These are phyloP conservation scores for Sterna hirundo DNA, from an alignment of 2,113 vertebrate genomes.

Conservation along the genomic window DNA sequence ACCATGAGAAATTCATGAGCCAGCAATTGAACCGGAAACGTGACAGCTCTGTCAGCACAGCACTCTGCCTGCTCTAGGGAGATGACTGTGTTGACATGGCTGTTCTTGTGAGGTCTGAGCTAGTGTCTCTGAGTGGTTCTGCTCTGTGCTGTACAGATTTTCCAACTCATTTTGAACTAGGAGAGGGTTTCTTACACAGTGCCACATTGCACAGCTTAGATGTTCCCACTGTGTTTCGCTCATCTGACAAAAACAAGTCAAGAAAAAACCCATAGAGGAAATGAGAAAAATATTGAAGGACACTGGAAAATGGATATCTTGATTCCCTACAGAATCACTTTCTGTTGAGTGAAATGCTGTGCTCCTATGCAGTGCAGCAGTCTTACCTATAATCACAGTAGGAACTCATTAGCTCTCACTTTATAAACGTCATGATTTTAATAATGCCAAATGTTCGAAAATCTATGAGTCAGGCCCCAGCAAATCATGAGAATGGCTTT, in stretches of 20 bases:
- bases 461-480: neutral
- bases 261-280: neutral
- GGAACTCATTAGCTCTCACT: neutral
- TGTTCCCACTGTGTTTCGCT: neutral
- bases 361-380: neutral
- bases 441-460: neutral
- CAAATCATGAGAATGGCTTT: neutral
- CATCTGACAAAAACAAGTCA: neutral
- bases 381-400: neutral
- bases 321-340: neutral
- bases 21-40: neutral
- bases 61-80: accelerated
- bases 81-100: neutral
- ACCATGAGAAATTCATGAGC: neutral
- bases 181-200: neutral
- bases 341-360: neutral
- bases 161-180: neutral
- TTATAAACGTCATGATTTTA: neutral
- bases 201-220: neutral
- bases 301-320: neutral
- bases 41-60: neutral
- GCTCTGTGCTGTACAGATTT: neutral
- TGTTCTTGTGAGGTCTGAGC: neutral
- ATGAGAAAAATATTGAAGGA: neutral
- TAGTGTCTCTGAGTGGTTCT: neutral